These are phyloP conservation scores for Lepilemur ruficaudatus DNA, from an alignment of 2,797 vertebrate genomes.

Conservation along the genomic window DNA sequence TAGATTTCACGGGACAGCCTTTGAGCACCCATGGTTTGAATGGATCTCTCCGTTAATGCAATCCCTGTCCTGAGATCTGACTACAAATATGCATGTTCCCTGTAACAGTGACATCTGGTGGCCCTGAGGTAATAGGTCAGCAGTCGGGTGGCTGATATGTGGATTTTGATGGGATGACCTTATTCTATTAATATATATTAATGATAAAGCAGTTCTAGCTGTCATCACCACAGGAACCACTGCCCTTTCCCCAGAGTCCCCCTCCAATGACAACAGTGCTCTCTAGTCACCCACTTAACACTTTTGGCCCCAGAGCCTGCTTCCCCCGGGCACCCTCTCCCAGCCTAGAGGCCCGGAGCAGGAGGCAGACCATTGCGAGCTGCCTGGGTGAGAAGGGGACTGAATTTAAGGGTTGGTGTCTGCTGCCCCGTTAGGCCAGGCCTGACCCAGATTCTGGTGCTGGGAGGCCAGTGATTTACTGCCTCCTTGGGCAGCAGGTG, in stretches of 20 bases:
- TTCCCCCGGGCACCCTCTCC: background rate
- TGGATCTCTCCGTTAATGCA: background rate
- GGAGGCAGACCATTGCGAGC: background rate
- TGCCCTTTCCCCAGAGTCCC: background rate
- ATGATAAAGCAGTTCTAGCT: background rate
- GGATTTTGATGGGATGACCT: background rate
- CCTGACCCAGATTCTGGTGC: background rate
- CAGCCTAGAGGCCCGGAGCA: background rate
- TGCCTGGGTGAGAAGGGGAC: background rate
- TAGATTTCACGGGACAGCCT: background rate
- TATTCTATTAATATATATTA: background rate
- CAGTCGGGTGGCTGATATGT: background rate
- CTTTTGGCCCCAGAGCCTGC: background rate
- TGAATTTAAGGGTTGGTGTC: background rate
- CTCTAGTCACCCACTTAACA: background rate
- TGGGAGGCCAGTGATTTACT: slow-evolving; percentile 26
- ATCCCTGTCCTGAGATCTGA: background rate
- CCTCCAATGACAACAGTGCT: background rate
- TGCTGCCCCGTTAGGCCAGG: background rate
- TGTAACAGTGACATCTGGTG: slow-evolving; percentile 67
- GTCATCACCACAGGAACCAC: background rate
- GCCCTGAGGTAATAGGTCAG: background rate
- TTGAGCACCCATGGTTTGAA: background rate
- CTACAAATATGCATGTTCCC: background rate
- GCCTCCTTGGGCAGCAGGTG: slow-evolving; percentile 42